Base-by-base conservation (phyloP, 1,140 invertebrate species). In the Mactra quadrangularis region DNA sequence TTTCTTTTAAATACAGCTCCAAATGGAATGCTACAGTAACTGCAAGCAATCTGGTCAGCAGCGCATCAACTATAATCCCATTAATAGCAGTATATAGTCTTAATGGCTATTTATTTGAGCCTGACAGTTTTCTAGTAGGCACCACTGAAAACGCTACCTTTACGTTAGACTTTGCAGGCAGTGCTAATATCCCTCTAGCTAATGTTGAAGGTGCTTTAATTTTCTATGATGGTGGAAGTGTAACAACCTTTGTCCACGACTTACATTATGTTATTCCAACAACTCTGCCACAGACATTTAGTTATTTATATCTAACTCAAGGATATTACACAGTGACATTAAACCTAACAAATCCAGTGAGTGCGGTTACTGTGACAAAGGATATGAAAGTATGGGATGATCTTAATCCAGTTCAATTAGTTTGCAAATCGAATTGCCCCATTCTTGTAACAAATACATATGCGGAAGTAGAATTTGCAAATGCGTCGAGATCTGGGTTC, bases 281-380 rank as follows among this genome's bases (percentile, higher is more conserved):
- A 0, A 27, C 45, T 7, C 38, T 41, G 11, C 64, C 35, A 3
- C 27, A 47, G 6, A 38, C 25, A 19, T 7, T 47, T 52, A 25
- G 47, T 25, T 1, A 47, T 22, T 47, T 15, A 19, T 68, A 68
- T 50, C 38, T 31, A n/a, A 50, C 22, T 6, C 64, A 68, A 31
- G 64, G 64, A 47, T 35, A 68, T 50, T 68, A 68, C 45, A 68
- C 41, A 1, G 64, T 50, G 22, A 68, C 64, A 3, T 38, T 45
- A 19, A 25, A 13, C 9, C 9, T 68, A 2, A 13, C 17, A 1
- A 68, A 50, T 31, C 64, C 64, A 2, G 17, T 68, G 3, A 31
- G 27, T 31, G 31, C 41, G 3, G 29, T 68, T 38, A 31, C 27
- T 0, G 27, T 68, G 25, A 15, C 22, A 47, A 29, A 68, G 17